These are phyloP conservation scores for Semicossyphus pulcher DNA, from an alignment of 2,113 vertebrate species.

Conservation along the genomic window DNA sequence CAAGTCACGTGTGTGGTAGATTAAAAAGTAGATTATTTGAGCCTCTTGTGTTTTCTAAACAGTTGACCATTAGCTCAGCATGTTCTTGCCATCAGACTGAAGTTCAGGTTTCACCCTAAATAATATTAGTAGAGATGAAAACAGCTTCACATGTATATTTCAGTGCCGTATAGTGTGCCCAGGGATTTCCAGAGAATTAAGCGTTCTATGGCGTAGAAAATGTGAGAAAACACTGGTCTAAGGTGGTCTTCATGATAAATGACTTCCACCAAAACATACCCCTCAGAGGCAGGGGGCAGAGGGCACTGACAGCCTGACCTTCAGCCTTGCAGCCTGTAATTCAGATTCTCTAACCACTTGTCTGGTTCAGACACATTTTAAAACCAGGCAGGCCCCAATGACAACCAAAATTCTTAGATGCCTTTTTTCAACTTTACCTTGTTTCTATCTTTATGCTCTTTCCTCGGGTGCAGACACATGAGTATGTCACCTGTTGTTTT, in stretches of 20 bases:
- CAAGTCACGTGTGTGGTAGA: too few relatives aligned
- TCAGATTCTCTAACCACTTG: conserved; percentile 45
- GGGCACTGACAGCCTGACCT: conserved; percentile 46
- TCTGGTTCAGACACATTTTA: conserved; percentile 27
- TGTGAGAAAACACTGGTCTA: not conserved
- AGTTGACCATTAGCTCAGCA: conserved; percentile 6
- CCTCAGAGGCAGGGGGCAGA: conserved; percentile 12
- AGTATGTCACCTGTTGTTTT: conserved; percentile 69
- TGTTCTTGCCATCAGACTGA: conserved; percentile 11
- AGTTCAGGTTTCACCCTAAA: not conserved
- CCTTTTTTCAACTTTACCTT: not conserved
- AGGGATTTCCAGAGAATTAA: not conserved
- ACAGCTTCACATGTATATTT: too few relatives aligned
- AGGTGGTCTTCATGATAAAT: conserved; percentile 34
- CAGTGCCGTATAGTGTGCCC: not conserved
- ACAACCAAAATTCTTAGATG: conserved; percentile 21
- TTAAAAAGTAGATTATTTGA: not conserved
- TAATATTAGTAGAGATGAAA: too few relatives aligned
- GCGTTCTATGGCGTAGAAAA: not conserved
- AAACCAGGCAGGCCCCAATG: conserved; percentile 14
- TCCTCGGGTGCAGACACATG: conserved; percentile 41
- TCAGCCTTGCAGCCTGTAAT: conserved; percentile 43
- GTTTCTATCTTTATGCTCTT: not conserved
- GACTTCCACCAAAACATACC: conserved; percentile 18
- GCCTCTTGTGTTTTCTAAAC: not conserved